Conservation (phyloP, 2,113 vertebrate genomes). For the Amia ocellicauda region DNA sequence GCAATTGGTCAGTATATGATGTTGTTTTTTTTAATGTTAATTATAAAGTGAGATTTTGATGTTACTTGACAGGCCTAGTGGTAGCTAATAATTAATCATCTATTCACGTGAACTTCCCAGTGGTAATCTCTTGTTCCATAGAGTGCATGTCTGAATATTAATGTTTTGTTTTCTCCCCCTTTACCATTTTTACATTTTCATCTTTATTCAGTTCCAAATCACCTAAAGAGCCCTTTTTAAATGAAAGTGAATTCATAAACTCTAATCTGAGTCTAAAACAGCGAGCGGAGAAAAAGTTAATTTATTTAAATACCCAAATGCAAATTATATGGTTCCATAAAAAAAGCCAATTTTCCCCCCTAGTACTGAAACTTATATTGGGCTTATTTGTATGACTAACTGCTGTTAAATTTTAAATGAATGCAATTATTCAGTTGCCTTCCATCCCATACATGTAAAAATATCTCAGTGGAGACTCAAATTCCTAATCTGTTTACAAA, state of each 20-base stretch:
- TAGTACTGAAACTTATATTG: too few relatives aligned
- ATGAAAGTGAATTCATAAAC: not conserved
- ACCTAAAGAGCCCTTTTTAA: not conserved
- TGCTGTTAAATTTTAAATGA: not conserved
- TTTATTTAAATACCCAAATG: not conserved
- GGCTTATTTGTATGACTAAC: not conserved
- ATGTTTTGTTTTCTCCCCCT: not conserved
- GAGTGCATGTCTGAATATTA: not conserved
- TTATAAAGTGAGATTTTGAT: too few relatives aligned
- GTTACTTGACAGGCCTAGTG: not conserved
- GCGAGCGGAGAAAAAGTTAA: not conserved
- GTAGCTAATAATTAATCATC: constrained; percentile 3
- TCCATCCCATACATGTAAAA: not conserved
- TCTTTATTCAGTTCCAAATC: not conserved
- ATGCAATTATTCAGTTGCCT: not conserved
- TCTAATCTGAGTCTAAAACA: not conserved
- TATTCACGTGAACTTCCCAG: not conserved
- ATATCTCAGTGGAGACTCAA: not conserved
- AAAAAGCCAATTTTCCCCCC: not conserved
- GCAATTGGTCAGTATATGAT: too few relatives aligned
- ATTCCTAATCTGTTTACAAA: not conserved
- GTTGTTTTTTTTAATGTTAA: too few relatives aligned
- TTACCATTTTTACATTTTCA: not conserved
- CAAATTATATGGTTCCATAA: not conserved
- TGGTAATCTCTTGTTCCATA: not conserved